Percentiles rank a stretch among this genome's conserved stretches.
Evolutionary conservation across 2,113 vertebrate species (phyloP).

Genomic region (Notothenia rossii): DNA sequence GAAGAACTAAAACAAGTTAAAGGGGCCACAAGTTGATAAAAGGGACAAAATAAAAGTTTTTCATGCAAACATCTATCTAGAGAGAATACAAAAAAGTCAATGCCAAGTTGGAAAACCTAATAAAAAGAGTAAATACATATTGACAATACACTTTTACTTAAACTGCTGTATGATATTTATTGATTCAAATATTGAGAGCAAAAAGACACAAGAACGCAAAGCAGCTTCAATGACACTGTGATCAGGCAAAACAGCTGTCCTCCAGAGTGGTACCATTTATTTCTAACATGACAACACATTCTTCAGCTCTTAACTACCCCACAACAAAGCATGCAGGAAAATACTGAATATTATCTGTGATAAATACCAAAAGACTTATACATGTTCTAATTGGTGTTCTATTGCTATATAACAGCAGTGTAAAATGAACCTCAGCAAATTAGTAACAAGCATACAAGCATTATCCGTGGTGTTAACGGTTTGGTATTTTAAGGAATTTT

Average conservation of each 20-base stretch:
- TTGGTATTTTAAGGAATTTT: too few relatives aligned
- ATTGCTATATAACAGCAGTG: too few relatives aligned
- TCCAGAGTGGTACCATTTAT: background rate
- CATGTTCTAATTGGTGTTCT: too few relatives aligned
- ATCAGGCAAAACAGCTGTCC: background rate
- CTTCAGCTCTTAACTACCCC: too few relatives aligned
- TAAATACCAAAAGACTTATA: too few relatives aligned
- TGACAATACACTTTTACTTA: background rate
- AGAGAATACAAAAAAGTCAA: background rate
- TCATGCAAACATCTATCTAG: background rate
- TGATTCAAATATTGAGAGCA: background rate
- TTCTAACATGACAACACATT: too few relatives aligned
- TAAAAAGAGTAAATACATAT: background rate
- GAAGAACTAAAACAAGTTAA: background rate
- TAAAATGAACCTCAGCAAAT: too few relatives aligned
- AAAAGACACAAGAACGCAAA: constrained; percentile 7
- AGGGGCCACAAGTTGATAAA: background rate
- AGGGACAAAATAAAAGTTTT: background rate
- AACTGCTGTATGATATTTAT: background rate
- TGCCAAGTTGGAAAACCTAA: background rate
- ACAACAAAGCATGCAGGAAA: too few relatives aligned
- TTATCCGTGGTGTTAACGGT: too few relatives aligned
- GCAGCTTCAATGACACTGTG: background rate
- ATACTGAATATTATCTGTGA: too few relatives aligned
- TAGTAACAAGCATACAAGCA: too few relatives aligned